Percentiles rank a stretch among this genome's conserved stretches.
Evolutionary conservation across 2,888 invertebrate genomes (phyloP).

Genomic region (Hyles lineata): DNA sequence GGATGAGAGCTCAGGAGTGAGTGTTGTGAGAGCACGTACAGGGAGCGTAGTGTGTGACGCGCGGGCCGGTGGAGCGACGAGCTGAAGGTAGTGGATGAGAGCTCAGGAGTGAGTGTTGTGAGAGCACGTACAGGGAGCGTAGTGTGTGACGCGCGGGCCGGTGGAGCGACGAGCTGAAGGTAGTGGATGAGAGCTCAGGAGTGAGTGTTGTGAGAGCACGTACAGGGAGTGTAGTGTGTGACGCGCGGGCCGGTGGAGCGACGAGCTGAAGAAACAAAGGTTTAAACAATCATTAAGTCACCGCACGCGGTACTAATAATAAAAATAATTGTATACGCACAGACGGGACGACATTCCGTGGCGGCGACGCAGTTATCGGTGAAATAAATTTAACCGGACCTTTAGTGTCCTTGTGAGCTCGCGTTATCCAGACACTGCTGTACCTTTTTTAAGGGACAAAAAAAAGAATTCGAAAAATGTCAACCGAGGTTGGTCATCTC

Average conservation of each 20-base stretch:
- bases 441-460: slow-evolving; percentile 26
- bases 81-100: slow-evolving; percentile 6
- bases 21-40: slow-evolving; percentile 4
- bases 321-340: slow-evolving; percentile 36
- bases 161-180: slow-evolving; percentile 20
- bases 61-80: slow-evolving; percentile 6
- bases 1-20: slow-evolving; percentile 11
- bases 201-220: slow-evolving; percentile 6
- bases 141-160: slow-evolving; percentile 20
- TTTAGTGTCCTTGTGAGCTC: slow-evolving; percentile 32
- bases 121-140: slow-evolving; percentile 2
- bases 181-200: slow-evolving; percentile 20
- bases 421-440: slow-evolving; percentile 29
- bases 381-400: slow-evolving; percentile 53
- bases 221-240: slow-evolving; percentile 9
- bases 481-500: slow-evolving; percentile 23
- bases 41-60: slow-evolving; percentile 6
- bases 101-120: slow-evolving; percentile 6
- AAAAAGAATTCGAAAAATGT: slow-evolving; percentile 26
- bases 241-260: slow-evolving; percentile 4
- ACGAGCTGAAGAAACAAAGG: background rate
- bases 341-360: slow-evolving; percentile 53
- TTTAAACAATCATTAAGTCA: slow-evolving; percentile 29
- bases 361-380: slow-evolving; percentile 59
- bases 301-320: slow-evolving; percentile 30